Conservation (phyloP, 2,113 vertebrate genomes). For the Centropus bengalensis region DNA sequence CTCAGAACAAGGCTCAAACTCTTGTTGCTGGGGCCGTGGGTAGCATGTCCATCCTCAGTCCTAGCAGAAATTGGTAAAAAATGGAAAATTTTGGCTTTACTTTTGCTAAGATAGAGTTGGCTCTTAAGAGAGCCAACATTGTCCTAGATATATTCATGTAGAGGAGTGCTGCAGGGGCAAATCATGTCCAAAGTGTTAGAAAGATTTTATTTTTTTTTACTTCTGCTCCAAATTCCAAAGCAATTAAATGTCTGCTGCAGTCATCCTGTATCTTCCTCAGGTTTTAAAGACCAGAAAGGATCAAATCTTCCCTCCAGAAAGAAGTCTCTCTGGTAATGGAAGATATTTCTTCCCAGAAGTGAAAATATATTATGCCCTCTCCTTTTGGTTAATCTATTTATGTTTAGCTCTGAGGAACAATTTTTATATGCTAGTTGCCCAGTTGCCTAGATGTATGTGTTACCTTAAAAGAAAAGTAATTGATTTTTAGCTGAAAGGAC, state of each 20-base stretch:
- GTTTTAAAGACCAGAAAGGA: neutral
- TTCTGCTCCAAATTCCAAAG: neutral
- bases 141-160: neutral
- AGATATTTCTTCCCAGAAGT: constrained; percentile 39
- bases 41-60: neutral
- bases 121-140: neutral
- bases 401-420: neutral
- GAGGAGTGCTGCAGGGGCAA: neutral
- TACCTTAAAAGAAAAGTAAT: constrained; percentile 69
- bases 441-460: constrained; percentile 61
- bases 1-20: neutral
- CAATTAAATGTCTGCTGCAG: neutral
- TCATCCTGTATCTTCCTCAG: neutral
- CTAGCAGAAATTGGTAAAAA: neutral
- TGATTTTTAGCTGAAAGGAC: constrained; percentile 70
- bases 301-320: neutral
- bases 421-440: constrained; percentile 50
- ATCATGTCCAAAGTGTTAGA: neutral
- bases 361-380: constrained; percentile 34
- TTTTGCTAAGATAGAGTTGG: neutral
- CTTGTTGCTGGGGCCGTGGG: neutral
- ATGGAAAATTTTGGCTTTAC: neutral
- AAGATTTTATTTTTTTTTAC: neutral
- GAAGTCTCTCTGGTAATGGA: neutral
- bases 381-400: neutral